phyloP scores from a whole-genome alignment of 2,113 vertebrate genomes.

The Gopherus evgoodei region DNA sequence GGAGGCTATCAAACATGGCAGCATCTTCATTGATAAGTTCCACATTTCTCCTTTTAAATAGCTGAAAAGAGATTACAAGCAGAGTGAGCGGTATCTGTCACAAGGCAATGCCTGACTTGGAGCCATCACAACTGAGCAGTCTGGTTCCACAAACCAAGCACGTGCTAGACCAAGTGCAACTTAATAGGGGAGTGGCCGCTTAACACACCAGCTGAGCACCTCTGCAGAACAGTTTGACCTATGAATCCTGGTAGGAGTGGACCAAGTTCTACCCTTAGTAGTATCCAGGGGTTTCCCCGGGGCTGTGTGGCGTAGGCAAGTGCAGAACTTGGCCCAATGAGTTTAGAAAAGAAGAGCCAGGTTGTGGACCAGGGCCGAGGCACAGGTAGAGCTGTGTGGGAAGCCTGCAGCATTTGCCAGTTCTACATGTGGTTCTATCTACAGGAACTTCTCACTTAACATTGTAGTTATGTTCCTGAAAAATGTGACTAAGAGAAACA shows the following conservation, averaged over 20 bases:
- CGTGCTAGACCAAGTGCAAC: not conserved
- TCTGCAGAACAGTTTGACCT: not conserved
- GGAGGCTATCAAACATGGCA: constrained; percentile 91
- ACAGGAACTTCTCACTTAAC: too few relatives aligned
- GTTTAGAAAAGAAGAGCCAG: not conserved
- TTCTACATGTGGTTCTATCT: not conserved
- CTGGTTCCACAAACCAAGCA: not conserved
- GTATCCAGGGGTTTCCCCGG: not conserved
- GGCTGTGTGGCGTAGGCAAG: not conserved
- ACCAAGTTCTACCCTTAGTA: not conserved
- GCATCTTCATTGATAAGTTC: constrained; percentile 93
- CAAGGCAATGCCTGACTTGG: not conserved
- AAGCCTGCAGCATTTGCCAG: not conserved
- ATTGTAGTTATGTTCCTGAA: too few relatives aligned
- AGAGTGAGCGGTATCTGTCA: not conserved
- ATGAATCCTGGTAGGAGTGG: not conserved
- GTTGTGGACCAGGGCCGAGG: not conserved
- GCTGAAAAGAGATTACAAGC: constrained; percentile 76
- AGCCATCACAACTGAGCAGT: not conserved
- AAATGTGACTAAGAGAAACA: too few relatives aligned
- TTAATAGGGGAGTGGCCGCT: not conserved
- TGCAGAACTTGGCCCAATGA: not conserved
- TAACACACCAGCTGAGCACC: not conserved
- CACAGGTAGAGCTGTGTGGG: not conserved
- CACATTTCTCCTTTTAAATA: constrained; percentile 98